Base-by-base conservation (phyloP, 1,140 invertebrate species). In the Mizuhopecten yessoensis region DNA sequence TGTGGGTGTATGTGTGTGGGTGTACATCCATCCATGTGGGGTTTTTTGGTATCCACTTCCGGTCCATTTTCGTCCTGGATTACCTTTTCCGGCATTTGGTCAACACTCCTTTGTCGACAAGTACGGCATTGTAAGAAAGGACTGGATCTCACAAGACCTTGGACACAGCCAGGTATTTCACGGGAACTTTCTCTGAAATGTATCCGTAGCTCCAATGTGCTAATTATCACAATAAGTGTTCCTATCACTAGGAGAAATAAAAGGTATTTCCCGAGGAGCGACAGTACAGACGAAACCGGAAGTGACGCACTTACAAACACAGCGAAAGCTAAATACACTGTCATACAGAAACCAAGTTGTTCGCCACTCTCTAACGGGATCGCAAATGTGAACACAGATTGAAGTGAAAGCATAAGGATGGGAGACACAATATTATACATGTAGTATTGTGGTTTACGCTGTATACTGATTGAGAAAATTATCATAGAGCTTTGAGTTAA, bases 221-320 rank as follows among this genome's bases (percentile, higher is more conserved):
- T 57, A 42, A 90, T 57, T 23, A 88, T 33, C 10, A 90, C 34
- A 23, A 86, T 39, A 9, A 88, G 34, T 13, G 36, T 49, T 15
- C 90, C 39, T 33, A 33, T 34, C 10, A 88, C 20, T 86, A 91
- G 33, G 34, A 88, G 87, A 86, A 88, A 29, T 39, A 89, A 34
- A 29, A 89, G 17, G 17, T 45, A 91, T 88, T 88, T 91, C 94
- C 95, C 97, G n/a, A 97, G 96, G 0, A 96, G 49, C 17, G 96
- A 95, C 10, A 95, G 90, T 89, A 92, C 97, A 11, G 97, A 97
- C 1, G 97, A 97, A 92, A 97, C 96, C 13, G 97, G 97, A 95
- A 97, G 96, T 92, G 97, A 97, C 93, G 97, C 97, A 34, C 97
- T 97, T 87, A 97, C 97, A 94, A 97, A 97, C 29, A 97, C 97